These are phyloP conservation scores for Phenganax subtilis DNA, from an alignment of 92 coral and sea anemone genomes.

Conservation along the genomic window DNA sequence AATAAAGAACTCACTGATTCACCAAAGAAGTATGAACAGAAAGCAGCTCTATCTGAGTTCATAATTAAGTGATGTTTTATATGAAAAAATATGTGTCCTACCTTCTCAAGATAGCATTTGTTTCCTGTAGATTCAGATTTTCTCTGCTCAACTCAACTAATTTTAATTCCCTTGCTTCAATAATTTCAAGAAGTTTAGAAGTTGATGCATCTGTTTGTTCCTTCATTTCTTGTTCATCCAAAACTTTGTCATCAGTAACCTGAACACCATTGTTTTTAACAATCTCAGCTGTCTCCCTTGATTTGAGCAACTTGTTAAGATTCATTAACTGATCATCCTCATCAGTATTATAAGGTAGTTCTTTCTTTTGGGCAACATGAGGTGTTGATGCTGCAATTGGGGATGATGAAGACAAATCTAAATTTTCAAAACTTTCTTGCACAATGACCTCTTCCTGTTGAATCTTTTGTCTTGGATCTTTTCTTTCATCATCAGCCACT, in stretches of 20 bases:
- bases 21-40: not conserved
- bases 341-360: not conserved
- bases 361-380: not conserved
- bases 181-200: constrained; percentile 52
- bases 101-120: constrained; percentile 76
- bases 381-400: constrained; percentile 29
- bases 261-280: not conserved
- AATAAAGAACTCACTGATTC: not conserved
- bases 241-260: not conserved
- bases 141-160: constrained; percentile 79
- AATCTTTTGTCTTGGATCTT: not conserved
- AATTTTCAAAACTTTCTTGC: constrained; percentile 1
- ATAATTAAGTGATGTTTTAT: too few relatives aligned
- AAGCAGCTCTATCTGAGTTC: too few relatives aligned
- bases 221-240: constrained; percentile 7
- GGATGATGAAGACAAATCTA: constrained; percentile 2
- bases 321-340: not conserved
- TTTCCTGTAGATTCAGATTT: constrained; percentile 79
- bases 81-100: not conserved
- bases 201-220: not conserved
- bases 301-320: not conserved
- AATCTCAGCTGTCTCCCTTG: constrained; percentile 9
- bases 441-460: not conserved
- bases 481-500: not conserved
- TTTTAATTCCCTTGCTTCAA: constrained; percentile 80